Conservation (phyloP, 2,797 vertebrate genomes). For the Gambusia yucatana region DNA sequence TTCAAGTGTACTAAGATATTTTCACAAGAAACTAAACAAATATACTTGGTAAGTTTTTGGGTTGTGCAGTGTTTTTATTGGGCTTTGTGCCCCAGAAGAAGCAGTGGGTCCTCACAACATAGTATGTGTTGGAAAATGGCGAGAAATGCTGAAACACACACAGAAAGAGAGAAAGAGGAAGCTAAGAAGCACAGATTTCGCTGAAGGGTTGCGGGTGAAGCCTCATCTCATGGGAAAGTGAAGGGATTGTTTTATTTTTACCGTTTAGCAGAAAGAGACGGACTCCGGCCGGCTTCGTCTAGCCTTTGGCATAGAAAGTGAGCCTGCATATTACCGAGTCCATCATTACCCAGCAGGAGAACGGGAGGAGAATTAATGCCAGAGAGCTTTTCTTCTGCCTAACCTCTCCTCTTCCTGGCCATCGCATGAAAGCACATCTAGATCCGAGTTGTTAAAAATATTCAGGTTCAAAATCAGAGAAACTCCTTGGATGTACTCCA, state of each 20-base stretch:
- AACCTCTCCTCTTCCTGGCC: conserved; percentile 38
- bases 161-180: not conserved
- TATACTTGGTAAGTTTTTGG: no score
- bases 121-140: not conserved
- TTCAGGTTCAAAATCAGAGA: conserved; percentile 9
- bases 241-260: conserved; percentile 58
- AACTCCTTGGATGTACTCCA: conserved; percentile 15
- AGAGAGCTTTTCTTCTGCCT: conserved; percentile 46
- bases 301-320: conserved; percentile 75
- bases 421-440: conserved; percentile 53
- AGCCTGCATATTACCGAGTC: conserved; percentile 77
- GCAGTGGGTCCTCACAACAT: not conserved
- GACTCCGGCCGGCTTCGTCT: conserved; percentile 51
- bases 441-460: conserved; percentile 23
- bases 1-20: no score
- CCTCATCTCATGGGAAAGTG: conserved; percentile 35
- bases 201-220: conserved; percentile 42
- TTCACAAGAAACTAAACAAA: no score
- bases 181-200: conserved; percentile 13
- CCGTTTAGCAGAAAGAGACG: conserved; percentile 47
- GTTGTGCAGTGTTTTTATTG: not conserved
- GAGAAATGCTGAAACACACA: not conserved
- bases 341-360: conserved; percentile 73
- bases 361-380: conserved; percentile 61
- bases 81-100: not conserved